Conservation (phyloP, 2,113 vertebrate species). For the Gnathonemus echidnorhynchus region DNA sequence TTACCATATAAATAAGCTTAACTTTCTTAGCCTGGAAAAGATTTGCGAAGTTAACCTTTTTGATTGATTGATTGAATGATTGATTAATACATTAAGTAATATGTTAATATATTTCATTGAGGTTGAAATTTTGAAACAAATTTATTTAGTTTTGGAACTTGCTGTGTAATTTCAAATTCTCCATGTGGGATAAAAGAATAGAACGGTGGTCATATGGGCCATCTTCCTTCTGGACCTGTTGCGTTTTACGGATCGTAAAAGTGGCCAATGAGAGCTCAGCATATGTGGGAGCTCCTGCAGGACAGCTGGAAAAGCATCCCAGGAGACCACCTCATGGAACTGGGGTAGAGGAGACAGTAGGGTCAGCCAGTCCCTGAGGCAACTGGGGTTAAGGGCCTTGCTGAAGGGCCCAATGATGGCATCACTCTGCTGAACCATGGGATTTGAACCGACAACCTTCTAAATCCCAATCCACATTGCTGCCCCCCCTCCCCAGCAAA, state of each 20-base stretch:
- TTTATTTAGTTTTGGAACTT: neutral
- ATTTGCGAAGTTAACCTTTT: neutral
- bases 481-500: neutral
- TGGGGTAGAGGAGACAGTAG: no score
- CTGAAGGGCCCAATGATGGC: no score
- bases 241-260: neutral
- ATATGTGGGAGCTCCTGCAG: neutral
- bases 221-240: neutral
- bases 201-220: neutral
- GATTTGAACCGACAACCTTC: no score
- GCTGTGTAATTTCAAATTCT: neutral
- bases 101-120: neutral
- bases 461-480: neutral
- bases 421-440: no score
- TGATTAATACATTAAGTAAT: neutral
- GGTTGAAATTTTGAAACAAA: neutral
- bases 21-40: neutral
- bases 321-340: no score
- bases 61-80: neutral
- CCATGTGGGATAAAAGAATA: neutral
- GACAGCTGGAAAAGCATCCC: neutral
- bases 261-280: neutral
- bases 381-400: neutral
- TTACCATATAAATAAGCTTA: neutral
- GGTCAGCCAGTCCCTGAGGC: neutral